phyloP scores from a whole-genome alignment of 2,113 vertebrate genomes.

The Noturus placidus region DNA sequence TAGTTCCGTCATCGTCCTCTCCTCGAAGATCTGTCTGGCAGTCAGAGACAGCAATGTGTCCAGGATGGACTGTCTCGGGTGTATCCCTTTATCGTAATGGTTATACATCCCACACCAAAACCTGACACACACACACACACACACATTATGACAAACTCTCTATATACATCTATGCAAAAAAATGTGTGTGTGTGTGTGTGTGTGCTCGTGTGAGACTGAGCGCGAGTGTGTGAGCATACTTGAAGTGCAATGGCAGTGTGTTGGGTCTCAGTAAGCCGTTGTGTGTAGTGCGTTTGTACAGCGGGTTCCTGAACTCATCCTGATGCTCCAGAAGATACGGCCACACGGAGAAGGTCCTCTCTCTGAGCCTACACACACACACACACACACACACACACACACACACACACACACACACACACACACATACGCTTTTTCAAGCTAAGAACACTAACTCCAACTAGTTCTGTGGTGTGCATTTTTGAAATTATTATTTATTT shows the following conservation, averaged over 20 bases:
- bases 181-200: neutral
- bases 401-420: neutral
- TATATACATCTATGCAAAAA: neutral
- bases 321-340: conserved; percentile 77
- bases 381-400: neutral
- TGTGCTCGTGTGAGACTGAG: neutral
- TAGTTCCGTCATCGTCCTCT: conserved; percentile 64
- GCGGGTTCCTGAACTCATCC: conserved; percentile 73
- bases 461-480: neutral
- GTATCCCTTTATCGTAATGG: conserved; percentile 78
- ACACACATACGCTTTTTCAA: neutral
- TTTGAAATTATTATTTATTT: neutral
- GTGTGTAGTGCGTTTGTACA: conserved; percentile 70
- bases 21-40: conserved; percentile 64
- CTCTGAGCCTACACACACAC: conserved; percentile 67
- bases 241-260: conserved; percentile 78
- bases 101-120: conserved; percentile 86
- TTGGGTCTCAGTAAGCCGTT: conserved; percentile 73
- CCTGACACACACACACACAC: conserved; percentile 56
- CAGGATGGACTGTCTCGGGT: conserved; percentile 75
- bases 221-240: conserved; percentile 62
- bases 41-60: conserved; percentile 69
- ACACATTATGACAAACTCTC: neutral
- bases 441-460: neutral
- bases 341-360: conserved; percentile 81